Evolutionary conservation across 1,140 invertebrate genomes (phyloP), one percentile per base, ranked within the genome.

Genomic region (Tetramorium alpestre): DNA sequence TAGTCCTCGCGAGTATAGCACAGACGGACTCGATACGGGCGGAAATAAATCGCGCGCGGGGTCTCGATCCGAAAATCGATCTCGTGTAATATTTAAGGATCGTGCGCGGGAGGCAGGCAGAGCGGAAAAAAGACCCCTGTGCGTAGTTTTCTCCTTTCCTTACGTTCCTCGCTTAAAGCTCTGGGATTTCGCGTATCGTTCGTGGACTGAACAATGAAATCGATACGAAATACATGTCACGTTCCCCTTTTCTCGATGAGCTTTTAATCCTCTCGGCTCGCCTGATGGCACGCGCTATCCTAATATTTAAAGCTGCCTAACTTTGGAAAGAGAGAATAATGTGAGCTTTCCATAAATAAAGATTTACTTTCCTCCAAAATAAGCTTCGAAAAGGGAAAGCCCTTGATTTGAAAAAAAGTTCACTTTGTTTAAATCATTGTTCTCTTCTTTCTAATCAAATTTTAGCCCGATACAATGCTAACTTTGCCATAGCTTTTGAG

Each of bases 31-130:
- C 16, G 18, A 49, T 33, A 62, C 25, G 28, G 38, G n/a, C 11
- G n/a, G 10, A 44, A 49, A 87, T 75, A 65, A 64, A 82, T 58
- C 65, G 6, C 11, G 49, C 65, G 33, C 38, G 25, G 25, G 47
- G 28, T 49, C 38, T 41, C 10, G 38, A 87, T 87, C 54, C 25
- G 1, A 75, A 69, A 72, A 90, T 90, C 88, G 54, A 87, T 87
- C 22, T 64, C 22, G 88, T 76, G 41, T 62, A 78, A 87, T 89
- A 87, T 75, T 78, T 87, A 73, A 81, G 65, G 41, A 81, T 58
- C 54, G 38, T 18, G 47, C 56, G n/a, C 22, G 47, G 22, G 47
- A 65, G 22, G 54, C 47, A 58, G 38, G 6, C 38, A 28, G 49
- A 25, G 41, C 22, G 13, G 49, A 56, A 60, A 38, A 60, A 60